These are phyloP conservation scores for Bursaphelenchus okinawaensis DNA, from an alignment of 2,888 invertebrate species.

Conservation along the genomic window DNA sequence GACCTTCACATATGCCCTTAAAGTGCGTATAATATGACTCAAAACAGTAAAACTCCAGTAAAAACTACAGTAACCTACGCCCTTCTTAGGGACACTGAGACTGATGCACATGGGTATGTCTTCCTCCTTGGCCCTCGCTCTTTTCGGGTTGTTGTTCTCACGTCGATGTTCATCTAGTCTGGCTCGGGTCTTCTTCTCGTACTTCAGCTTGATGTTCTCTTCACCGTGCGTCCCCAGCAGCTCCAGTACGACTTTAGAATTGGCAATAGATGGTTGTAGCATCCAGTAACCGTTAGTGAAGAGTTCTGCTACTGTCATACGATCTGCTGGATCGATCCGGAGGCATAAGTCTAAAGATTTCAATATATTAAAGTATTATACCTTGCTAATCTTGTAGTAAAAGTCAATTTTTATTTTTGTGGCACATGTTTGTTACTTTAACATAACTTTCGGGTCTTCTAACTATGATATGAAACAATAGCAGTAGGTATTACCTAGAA, in stretches of 20 bases:
- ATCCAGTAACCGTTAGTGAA: not conserved
- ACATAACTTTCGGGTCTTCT: too few species aligned
- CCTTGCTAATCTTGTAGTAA: too few species aligned
- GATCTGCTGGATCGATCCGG: not conserved
- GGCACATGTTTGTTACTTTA: too few species aligned
- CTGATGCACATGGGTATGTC: not conserved
- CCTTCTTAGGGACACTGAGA: too few species aligned
- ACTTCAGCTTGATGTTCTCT: not conserved
- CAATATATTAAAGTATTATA: too few species aligned
- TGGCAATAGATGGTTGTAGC: not conserved
- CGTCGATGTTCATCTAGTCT: not conserved
- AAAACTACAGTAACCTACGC: too few species aligned
- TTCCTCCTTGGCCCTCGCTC: not conserved
- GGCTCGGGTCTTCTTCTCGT: not conserved
- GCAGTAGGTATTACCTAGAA: not conserved
- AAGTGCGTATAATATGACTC: too few species aligned
- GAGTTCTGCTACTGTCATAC: not conserved
- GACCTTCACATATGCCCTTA: too few species aligned
- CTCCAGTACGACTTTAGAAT: not conserved
- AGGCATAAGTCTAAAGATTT: too few species aligned
- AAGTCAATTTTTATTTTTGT: too few species aligned
- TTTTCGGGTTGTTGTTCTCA: not conserved
- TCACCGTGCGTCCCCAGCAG: not conserved
- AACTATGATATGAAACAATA: too few species aligned
- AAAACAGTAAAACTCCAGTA: too few species aligned